phyloP scores from a whole-genome alignment of 2,113 vertebrate genomes.

The Vulpes lagopus region DNA sequence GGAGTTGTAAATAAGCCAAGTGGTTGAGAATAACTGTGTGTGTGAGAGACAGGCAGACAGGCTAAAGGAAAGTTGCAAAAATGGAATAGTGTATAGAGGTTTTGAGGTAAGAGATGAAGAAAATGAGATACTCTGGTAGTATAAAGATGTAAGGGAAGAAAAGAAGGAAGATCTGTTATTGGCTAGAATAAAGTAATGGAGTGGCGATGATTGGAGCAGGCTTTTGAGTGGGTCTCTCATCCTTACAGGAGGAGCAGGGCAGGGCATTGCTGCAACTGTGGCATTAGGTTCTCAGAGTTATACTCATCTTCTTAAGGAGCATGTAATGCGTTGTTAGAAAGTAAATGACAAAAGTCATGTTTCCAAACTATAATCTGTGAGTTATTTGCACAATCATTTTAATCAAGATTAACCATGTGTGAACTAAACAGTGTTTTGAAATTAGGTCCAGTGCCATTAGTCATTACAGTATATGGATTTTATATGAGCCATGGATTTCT shows the following conservation, averaged over 20 bases:
- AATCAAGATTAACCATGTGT: not conserved
- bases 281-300: not conserved
- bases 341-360: not conserved
- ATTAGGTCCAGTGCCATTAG: not conserved
- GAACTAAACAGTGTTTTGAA: constrained; percentile 23
- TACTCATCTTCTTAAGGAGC: not conserved
- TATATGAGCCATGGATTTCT: not conserved
- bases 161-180: not conserved
- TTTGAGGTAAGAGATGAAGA: not conserved
- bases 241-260: not conserved
- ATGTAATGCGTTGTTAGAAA: not conserved
- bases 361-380: not conserved
- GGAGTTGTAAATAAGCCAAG: not conserved
- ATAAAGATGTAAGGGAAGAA: not conserved
- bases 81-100: not conserved
- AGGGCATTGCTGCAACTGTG: not conserved
- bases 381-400: constrained; percentile 27
- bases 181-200: not conserved
- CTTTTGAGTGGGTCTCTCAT: not conserved
- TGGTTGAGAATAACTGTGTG: not conserved
- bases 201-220: not conserved
- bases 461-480: not conserved
- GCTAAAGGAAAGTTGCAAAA: not conserved
- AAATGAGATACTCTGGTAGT: not conserved
- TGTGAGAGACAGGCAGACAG: not conserved